phyloP scores from a whole-genome alignment of 2,888 invertebrate genomes.

The Drosophila tripunctata region DNA sequence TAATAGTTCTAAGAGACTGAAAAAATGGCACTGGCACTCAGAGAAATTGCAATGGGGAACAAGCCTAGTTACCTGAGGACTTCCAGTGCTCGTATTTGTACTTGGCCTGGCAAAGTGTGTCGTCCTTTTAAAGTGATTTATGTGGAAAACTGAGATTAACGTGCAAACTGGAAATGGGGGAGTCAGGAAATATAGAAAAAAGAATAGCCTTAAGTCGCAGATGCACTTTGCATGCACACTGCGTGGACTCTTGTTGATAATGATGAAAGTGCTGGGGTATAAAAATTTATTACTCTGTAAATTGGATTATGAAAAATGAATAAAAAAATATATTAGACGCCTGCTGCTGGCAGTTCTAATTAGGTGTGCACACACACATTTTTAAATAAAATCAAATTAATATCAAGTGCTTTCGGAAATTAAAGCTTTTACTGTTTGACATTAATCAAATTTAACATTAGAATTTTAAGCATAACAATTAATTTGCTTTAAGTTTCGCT shows the following conservation, averaged over 20 bases:
- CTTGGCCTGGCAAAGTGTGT: slow-evolving; percentile 56
- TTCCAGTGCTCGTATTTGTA: slow-evolving; percentile 6
- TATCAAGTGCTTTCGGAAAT: slow-evolving; percentile 23
- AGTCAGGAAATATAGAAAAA: not conserved
- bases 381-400: slow-evolving; percentile 51
- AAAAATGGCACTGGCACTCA: slow-evolving; percentile 71
- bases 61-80: slow-evolving; percentile 7
- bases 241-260: slow-evolving; percentile 61
- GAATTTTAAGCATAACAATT: slow-evolving; percentile 4
- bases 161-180: slow-evolving; percentile 50
- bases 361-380: slow-evolving; percentile 27
- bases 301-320: slow-evolving; percentile 80
- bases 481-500: too few species aligned
- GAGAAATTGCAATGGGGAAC: slow-evolving; percentile 68
- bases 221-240: slow-evolving; percentile 39
- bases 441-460: slow-evolving; percentile 14
- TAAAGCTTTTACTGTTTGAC: not conserved
- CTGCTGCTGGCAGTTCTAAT: slow-evolving; percentile 26
- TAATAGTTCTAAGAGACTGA: slow-evolving; percentile 26
- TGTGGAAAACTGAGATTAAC: slow-evolving; percentile 78
- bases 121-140: slow-evolving; percentile 76
- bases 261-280: slow-evolving; percentile 66
- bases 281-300: slow-evolving; percentile 72
- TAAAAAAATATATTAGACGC: slow-evolving; percentile 46
- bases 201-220: slow-evolving; percentile 26